Conservation (phyloP, 2,113 vertebrate genomes). For the Oryzias javanicus region DNA sequence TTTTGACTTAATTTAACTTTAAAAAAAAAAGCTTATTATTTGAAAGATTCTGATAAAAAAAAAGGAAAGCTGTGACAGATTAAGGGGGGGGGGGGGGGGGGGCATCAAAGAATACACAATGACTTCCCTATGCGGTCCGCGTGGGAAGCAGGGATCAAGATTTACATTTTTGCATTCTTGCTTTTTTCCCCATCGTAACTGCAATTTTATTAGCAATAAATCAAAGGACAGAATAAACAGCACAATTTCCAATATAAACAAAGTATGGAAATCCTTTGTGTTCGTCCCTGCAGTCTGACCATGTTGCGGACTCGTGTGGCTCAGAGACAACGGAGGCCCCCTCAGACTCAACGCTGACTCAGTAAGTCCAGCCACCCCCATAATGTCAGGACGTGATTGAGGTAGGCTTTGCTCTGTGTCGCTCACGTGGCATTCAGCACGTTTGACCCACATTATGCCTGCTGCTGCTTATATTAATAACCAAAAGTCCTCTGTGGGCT, state of each 20-base stretch:
- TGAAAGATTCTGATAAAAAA: no score
- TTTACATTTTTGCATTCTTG: neutral
- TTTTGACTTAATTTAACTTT: no score
- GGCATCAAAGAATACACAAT: neutral
- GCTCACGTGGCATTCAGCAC: conserved; percentile 51
- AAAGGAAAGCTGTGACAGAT: no score
- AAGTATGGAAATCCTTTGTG: neutral
- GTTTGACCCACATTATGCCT: conserved; percentile 62
- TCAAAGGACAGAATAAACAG: neutral
- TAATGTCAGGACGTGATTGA: conserved; percentile 20
- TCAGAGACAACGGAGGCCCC: conserved; percentile 33
- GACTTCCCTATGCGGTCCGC: conserved; percentile 12
- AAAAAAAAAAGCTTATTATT: no score
- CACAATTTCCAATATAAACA: neutral
- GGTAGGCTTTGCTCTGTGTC: conserved; percentile 32
- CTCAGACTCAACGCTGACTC: conserved; percentile 36
- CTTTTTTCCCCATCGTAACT: neutral
- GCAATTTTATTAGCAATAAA: neutral
- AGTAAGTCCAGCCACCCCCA: conserved; percentile 30
- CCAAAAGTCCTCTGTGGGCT: conserved; percentile 45
- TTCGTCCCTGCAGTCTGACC: neutral
- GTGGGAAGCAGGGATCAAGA: neutral
- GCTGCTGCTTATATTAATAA: conserved; percentile 60
- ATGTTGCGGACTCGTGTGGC: conserved; percentile 6
- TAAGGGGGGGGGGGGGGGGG: neutral